Base-by-base conservation (phyloP, 2,797 vertebrate genomes). In the Gorsachius magnificus region DNA sequence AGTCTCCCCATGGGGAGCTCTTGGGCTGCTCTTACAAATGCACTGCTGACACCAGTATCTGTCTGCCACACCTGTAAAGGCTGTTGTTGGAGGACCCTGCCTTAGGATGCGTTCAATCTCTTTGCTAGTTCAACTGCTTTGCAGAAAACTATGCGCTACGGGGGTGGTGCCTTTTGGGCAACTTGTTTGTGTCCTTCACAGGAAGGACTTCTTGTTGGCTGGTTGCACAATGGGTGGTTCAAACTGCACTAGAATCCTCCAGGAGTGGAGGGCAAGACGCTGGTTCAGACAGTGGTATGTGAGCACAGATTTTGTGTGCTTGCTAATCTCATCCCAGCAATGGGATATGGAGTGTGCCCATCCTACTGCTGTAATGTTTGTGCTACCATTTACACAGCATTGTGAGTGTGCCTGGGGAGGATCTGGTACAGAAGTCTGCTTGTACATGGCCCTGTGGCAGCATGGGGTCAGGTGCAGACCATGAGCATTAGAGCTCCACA, bases 1-100 rank as follows among this genome's bases (percentile, higher is more conserved):
- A 43, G 10, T 35, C 13, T 81, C 25, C 54, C 36, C 79, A 58
- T 33, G 85, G 50, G 57, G 92, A 95, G 80, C 89, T 89, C 89
- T 90, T 82, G 80, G 56, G 76, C 75, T 83, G 53, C 93, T 77
- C 79, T 81, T 78, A 82, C 29, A 50, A 65, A 56, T 29, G 35
- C 50, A 29, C 91, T 81, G 24, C 83, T 93, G 82, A 61, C 64
- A 81, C 58, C 25, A 25, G 64, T 24, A 76, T 50, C 51, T 74
- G 53, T 10, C 19, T 38, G 29, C 28, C 38, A 45, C 53, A 20
- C 26, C 21, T 20, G 11, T 46, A 19, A 33, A 51, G 33, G 28
- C 53, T 83, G 38, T 19, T 81, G 21, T 53, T 64, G 69, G 43
- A 74, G 68, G 26, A 33, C 21, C 8, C 26, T 63, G 51, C 29